Evolutionary conservation across 2,888 invertebrate genomes (phyloP).

Genomic region (Dasypolia templi): DNA sequence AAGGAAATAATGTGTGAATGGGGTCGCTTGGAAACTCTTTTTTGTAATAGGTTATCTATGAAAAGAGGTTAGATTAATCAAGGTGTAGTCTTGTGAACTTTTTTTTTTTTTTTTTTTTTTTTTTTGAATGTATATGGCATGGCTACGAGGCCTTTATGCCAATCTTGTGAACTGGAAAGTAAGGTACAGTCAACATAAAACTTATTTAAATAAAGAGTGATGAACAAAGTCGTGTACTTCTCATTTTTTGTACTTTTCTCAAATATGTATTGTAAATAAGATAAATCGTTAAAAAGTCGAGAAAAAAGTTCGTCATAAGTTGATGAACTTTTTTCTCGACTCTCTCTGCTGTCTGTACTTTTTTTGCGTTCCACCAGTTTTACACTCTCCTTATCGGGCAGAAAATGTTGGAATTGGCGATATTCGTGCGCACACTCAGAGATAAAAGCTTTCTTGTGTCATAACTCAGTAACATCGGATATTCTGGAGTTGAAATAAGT

Average conservation of each 20-base stretch:
- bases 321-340: background rate
- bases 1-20: background rate
- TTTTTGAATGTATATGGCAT: too few relatives aligned
- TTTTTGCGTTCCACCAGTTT: conserved; percentile 24
- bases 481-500: conserved; percentile 72
- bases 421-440: conserved; percentile 68
- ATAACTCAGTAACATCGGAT: conserved; percentile 74
- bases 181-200: background rate
- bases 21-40: too few relatives aligned
- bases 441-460: conserved; percentile 84
- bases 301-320: background rate
- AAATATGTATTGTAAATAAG: background rate
- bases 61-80: background rate
- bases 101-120: too few relatives aligned
- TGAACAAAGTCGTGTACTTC: background rate
- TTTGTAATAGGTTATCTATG: background rate
- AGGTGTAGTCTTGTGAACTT: background rate
- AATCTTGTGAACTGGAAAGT: background rate
- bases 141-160: too few relatives aligned
- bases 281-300: too few relatives aligned
- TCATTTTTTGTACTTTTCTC: background rate
- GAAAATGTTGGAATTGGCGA: conserved; percentile 27
- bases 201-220: too few relatives aligned
- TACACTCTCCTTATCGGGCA: conserved; percentile 14
- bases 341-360: background rate